Evolutionary conservation across 1,140 invertebrate species (phyloP).

Genomic region (Caerostris extrusa): DNA sequence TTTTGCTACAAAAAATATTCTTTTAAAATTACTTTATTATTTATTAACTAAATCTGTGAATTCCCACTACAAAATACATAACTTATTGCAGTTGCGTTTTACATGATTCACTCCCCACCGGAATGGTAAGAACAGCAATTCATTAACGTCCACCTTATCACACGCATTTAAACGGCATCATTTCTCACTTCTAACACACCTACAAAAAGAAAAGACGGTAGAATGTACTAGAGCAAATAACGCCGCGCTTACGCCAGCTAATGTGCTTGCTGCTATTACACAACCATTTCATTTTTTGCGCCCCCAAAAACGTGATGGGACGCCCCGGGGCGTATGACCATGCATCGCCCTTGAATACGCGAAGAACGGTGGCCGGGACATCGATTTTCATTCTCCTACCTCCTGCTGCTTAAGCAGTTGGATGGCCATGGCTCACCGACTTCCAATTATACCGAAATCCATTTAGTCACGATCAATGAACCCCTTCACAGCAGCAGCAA

Average conservation of each 20-base stretch:
- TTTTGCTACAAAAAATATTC: too few species aligned
- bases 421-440: conserved; percentile 1
- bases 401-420: conserved; percentile 5
- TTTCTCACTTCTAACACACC: background rate
- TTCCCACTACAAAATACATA: too few species aligned
- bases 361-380: background rate
- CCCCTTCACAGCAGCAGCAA: background rate
- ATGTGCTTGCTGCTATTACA: conserved; percentile 47
- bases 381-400: conserved; percentile 25
- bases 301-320: conserved; percentile 2
- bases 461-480: conserved; percentile 55
- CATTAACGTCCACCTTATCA: background rate
- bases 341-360: conserved; percentile 16
- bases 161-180: background rate
- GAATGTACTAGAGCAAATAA: conserved; percentile 49
- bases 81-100: too few species aligned
- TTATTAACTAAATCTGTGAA: too few species aligned
- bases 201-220: background rate
- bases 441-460: conserved; percentile 64
- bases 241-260: conserved; percentile 26
- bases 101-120: too few species aligned
- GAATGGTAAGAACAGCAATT: background rate
- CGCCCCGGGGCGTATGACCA: conserved; percentile 22
- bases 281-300: conserved; percentile 44
- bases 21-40: too few species aligned